Conservation (phyloP, 1,140 invertebrate genomes). For the Polyergus mexicanus region DNA sequence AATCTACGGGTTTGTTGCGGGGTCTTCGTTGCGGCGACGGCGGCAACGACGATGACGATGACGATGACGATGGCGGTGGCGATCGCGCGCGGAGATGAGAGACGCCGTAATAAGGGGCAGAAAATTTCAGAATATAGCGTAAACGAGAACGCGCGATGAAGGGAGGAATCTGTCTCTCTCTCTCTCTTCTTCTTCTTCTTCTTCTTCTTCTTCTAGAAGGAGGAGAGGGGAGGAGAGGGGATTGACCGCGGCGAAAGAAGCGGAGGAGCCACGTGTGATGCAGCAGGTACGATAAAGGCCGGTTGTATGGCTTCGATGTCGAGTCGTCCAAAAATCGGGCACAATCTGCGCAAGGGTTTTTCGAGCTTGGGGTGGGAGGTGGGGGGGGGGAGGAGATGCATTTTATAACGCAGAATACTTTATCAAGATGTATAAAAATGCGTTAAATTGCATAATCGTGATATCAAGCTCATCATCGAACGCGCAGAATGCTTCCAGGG, state of each 20-base stretch:
- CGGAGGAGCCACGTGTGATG: slow-evolving; percentile 42
- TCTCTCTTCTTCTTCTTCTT: no score
- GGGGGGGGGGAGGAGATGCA: background rate
- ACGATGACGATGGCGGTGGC: background rate
- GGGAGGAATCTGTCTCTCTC: slow-evolving; percentile 11
- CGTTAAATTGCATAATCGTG: background rate
- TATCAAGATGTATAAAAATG: slow-evolving; percentile 15
- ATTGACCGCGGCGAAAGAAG: slow-evolving; percentile 50
- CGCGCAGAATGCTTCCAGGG: background rate
- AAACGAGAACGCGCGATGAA: slow-evolving; percentile 27
- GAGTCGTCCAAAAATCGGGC: slow-evolving; percentile 13
- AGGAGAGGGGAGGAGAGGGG: slow-evolving; percentile 20
- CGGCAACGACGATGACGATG: background rate
- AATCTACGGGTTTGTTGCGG: slow-evolving; percentile 74
- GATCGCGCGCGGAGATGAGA: slow-evolving; percentile 7
- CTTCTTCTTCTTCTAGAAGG: background rate
- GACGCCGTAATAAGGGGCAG: slow-evolving; percentile 51
- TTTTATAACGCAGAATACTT: background rate
- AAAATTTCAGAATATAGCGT: slow-evolving; percentile 56
- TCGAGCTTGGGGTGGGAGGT: no score
- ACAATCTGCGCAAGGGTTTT: slow-evolving; percentile 9
- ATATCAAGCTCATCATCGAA: background rate
- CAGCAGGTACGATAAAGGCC: slow-evolving; percentile 61
- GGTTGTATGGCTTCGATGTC: slow-evolving; percentile 23
- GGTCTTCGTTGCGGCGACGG: slow-evolving; percentile 22